Base-by-base conservation (phyloP, 2,888 invertebrate species). In the Metacarcinus magister region DNA sequence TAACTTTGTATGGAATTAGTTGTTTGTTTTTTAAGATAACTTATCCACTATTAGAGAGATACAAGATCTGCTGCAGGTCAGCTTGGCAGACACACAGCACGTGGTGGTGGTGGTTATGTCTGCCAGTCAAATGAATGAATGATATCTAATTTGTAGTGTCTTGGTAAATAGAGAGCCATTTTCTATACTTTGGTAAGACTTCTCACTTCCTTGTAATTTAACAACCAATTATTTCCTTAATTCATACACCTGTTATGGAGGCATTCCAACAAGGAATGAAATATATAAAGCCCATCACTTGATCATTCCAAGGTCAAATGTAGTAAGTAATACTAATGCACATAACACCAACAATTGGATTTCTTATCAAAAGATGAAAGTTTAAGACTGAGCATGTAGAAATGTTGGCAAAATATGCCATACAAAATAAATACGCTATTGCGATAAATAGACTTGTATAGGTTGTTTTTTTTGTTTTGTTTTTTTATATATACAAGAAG, bases 21-120 rank as follows among this genome's bases (percentile, higher is more conserved):
- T 28, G 2, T 28, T 75, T 75, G 87, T 39, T 13, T 87, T 87
- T 19, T 19, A 87, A 32, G 87, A 87, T 19, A 87, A 16, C 87
- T 39, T 87, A 87, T 87, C 16, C 32, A 87, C 39, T 87, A 87
- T 87, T 87, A 87, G 87, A 87, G 87, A 87, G 87, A 87, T 39
- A 87, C 7, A 87, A 39, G 39, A 87, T 32, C 39, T 87, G 39
- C 39, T 13, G 7, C 13, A 87, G 2, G 87, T 4, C 16, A 39
- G 19, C 0, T 32, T 13, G 2, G 28, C n/a, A 39, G 87, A 32
- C 5, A 19, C 39, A n/a, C 87, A 87, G 4, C 39, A 19, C 87
- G 8, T 87, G 39, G 16, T 39, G n/a, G 16, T 87, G 39, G 16
- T 39, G n/a, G 16, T 87, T 87, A 32, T 87, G 39, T 87, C 87